These are phyloP conservation scores for Megaceryle maxima DNA, from an alignment of 2,113 vertebrate species.

Conservation along the genomic window DNA sequence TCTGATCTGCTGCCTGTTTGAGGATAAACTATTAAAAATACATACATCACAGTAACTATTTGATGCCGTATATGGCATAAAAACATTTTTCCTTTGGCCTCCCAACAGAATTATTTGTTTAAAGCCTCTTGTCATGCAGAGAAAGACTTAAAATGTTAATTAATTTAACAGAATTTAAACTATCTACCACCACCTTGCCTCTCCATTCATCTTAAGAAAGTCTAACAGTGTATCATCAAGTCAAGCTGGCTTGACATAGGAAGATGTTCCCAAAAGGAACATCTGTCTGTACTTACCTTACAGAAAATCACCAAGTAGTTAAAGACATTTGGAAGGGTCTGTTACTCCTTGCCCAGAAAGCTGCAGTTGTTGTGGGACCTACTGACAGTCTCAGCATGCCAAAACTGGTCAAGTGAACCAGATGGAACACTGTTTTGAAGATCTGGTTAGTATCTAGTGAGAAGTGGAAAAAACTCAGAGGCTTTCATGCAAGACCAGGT, in stretches of 20 bases:
- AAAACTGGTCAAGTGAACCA: not conserved
- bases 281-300: not conserved
- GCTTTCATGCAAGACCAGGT: not conserved
- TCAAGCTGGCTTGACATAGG: not conserved
- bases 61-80: not conserved
- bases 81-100: not conserved
- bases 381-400: not conserved
- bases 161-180: not conserved
- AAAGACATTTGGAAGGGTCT: not conserved
- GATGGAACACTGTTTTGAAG: not conserved
- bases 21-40: not conserved
- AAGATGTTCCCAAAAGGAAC: not conserved
- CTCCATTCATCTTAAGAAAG: not conserved
- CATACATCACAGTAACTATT: not conserved
- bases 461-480: not conserved
- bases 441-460: not conserved
- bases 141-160: not conserved
- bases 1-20: not conserved
- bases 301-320: not conserved
- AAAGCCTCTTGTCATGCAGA: not conserved
- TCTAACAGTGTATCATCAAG: not conserved
- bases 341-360: not conserved
- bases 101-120: not conserved
- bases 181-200: not conserved
- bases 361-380: not conserved